These are phyloP conservation scores for Cerceris rybyensis DNA, from an alignment of 2,888 invertebrate genomes.

Conservation along the genomic window DNA sequence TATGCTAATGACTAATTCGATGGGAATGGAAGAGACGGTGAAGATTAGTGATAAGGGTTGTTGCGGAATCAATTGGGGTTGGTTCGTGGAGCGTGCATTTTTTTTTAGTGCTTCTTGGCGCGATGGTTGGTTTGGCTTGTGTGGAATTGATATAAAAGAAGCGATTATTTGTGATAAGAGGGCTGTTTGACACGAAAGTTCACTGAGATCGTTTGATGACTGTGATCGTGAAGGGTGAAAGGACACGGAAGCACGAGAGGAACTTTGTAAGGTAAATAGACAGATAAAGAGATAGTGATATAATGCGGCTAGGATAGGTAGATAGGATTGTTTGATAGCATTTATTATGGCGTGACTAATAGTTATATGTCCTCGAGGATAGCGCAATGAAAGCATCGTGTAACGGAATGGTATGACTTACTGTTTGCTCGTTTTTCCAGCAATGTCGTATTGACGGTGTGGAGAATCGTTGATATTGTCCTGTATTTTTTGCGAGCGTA, in stretches of 20 bases:
- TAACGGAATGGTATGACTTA: not conserved
- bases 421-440: slow-evolving; percentile 1
- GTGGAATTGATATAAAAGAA: slow-evolving; percentile 13
- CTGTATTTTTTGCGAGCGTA: no score
- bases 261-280: slow-evolving; percentile 21
- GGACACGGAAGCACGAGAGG: slow-evolving; percentile 28
- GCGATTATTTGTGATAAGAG: slow-evolving; percentile 50
- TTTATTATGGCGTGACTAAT: slow-evolving; percentile 51
- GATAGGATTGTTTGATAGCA: slow-evolving; percentile 53
- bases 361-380: slow-evolving; percentile 28
- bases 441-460: not conserved
- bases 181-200: slow-evolving; percentile 58
- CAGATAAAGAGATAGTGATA: slow-evolving; percentile 58
- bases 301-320: slow-evolving; percentile 41
- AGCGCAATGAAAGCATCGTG: slow-evolving; percentile 6
- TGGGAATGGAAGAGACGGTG: not conserved
- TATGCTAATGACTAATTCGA: not conserved
- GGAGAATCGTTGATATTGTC: no score
- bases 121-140: not conserved
- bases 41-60: slow-evolving; percentile 6
- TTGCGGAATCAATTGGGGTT: slow-evolving; percentile 8
- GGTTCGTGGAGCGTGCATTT: no score
- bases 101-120: not conserved
- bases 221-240: slow-evolving; percentile 54
- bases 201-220: slow-evolving; percentile 54